Conservation (phyloP, 2,113 vertebrate genomes). For the rabbit (Oryctolagus cuniculus) region DNA sequence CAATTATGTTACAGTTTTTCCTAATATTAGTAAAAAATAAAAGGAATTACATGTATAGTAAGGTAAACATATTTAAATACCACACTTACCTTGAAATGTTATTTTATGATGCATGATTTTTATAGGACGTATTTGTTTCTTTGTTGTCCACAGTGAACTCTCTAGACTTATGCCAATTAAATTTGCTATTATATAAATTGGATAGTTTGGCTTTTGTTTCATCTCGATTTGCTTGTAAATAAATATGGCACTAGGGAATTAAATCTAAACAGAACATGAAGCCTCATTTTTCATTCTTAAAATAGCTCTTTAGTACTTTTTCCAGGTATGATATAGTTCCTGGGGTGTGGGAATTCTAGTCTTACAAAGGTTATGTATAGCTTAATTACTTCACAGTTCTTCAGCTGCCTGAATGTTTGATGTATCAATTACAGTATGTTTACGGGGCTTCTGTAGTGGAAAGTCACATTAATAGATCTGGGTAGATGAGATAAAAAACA, state of each 20-base stretch:
- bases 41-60: neutral
- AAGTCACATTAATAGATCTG: neutral
- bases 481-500: neutral
- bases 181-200: neutral
- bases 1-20: neutral
- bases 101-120: neutral
- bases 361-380: neutral
- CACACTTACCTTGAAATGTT: neutral
- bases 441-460: neutral
- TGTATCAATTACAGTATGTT: neutral
- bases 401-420: neutral
- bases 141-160: neutral
- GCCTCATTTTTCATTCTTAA: neutral
- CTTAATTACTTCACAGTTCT: neutral
- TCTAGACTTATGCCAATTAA: neutral
- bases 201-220: neutral
- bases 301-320: neutral
- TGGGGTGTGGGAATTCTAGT: neutral
- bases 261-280: neutral
- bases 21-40: neutral
- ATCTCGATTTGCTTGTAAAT: neutral
- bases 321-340: neutral
- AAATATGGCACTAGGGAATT: neutral
- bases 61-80: neutral
- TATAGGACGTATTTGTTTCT: neutral